Evolutionary conservation across 2,888 invertebrate genomes (phyloP).

Genomic region (Drosophila yooni): DNA sequence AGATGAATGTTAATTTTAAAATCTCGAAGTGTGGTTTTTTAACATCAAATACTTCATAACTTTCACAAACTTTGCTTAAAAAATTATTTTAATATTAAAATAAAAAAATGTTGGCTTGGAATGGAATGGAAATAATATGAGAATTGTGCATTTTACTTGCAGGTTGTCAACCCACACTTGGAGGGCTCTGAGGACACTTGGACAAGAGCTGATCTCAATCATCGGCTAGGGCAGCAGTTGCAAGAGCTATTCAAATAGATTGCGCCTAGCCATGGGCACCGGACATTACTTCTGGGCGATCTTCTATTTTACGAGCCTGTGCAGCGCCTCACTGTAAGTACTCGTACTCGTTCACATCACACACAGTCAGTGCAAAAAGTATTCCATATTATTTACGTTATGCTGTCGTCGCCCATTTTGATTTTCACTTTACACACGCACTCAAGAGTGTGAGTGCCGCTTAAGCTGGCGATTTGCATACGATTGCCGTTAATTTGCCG

Average conservation of each 20-base stretch:
- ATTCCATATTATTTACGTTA: constrained; percentile 50
- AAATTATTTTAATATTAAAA: background rate
- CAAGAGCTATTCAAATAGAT: constrained; percentile 18
- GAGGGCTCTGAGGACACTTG: background rate
- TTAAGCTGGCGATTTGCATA: constrained; percentile 68
- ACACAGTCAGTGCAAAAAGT: constrained; percentile 57
- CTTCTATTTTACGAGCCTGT: constrained; percentile 85
- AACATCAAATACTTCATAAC: background rate
- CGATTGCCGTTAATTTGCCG: constrained; percentile 69
- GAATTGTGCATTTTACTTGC: constrained; percentile 7
- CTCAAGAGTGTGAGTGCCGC: constrained; percentile 51
- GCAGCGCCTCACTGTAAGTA: constrained; percentile 86
- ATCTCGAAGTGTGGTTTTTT: background rate
- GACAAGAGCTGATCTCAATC: constrained; percentile 1
- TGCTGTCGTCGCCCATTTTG: constrained; percentile 36
- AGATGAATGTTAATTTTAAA: background rate
- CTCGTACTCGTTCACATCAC: constrained; percentile 15
- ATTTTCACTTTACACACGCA: constrained; percentile 53
- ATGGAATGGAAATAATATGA: background rate
- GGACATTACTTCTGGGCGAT: constrained; percentile 85
- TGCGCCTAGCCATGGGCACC: constrained; percentile 83
- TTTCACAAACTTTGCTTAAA: background rate
- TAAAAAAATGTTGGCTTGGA: background rate
- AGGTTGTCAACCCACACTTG: constrained; percentile 21
- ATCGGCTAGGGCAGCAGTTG: constrained; percentile 10